phyloP scores from a whole-genome alignment of 1,140 invertebrate genomes.

The Drosophila bocki region DNA sequence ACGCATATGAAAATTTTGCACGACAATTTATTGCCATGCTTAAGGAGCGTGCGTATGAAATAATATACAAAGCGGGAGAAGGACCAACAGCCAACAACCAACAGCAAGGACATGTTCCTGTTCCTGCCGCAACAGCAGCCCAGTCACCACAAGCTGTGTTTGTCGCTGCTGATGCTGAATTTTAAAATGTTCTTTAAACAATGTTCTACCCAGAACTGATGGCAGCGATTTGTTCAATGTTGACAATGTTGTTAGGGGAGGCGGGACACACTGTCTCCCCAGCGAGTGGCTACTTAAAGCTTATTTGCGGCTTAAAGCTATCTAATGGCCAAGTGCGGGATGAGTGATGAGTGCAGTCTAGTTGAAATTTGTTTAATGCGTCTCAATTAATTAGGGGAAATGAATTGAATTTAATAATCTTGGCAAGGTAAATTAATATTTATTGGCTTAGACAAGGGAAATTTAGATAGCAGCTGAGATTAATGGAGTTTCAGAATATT shows the following conservation, averaged over 20 bases:
- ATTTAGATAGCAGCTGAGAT: neutral
- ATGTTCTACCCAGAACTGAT: slow-evolving; percentile 64
- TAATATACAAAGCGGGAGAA: slow-evolving; percentile 65
- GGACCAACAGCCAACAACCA: slow-evolving; percentile 7
- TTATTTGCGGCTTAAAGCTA: slow-evolving; percentile 43
- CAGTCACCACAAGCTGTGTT: slow-evolving; percentile 19
- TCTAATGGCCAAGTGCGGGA: slow-evolving; percentile 28
- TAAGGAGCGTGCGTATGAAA: slow-evolving; percentile 81
- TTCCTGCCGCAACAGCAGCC: slow-evolving; percentile 31
- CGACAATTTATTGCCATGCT: slow-evolving; percentile 78
- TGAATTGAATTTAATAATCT: slow-evolving; percentile 26
- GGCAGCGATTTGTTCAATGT: slow-evolving; percentile 74
- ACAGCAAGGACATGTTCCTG: slow-evolving; percentile 35
- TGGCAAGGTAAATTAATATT: slow-evolving; percentile 29
- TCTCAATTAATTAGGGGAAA: slow-evolving; percentile 25
- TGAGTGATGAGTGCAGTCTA: slow-evolving; percentile 30
- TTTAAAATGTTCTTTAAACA: slow-evolving; percentile 82
- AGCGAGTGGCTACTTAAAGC: slow-evolving; percentile 39
- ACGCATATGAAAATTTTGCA: slow-evolving; percentile 78
- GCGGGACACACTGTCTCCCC: slow-evolving; percentile 2
- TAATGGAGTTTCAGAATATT: neutral
- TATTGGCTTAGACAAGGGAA: neutral
- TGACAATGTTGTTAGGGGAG: slow-evolving; percentile 51
- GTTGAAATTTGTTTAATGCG: slow-evolving; percentile 26
- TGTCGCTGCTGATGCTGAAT: slow-evolving; percentile 63